Base-by-base conservation (phyloP, 1,140 invertebrate genomes). In the Diprion similis region DNA sequence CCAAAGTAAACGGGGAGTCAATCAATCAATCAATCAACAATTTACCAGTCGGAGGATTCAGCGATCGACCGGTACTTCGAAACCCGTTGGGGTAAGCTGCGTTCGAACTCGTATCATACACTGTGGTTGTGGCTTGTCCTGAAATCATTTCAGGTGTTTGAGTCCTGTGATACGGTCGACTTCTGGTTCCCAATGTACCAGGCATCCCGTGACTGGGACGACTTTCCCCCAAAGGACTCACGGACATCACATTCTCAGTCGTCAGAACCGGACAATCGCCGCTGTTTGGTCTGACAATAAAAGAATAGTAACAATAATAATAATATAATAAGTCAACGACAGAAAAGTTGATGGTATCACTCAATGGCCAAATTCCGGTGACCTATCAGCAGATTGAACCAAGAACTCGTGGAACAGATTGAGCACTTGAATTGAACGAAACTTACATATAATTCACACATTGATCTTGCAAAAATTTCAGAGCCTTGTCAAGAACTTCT, bases 391-490 rank as follows among this genome's bases (percentile, higher is more conserved):
- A 10, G 48, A 51, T 15, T 51, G 48, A 51, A 51, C 15, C 10
- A 51, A 51, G 48, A 51, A 15, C n/a, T 51, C 9, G 51, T 59
- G 51, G n/a, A 6, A 59, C 3, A 8, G n/a, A 6, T 17, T 17
- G n/a, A 17, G 24, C 24, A 59, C 2, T 64, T 46, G 71, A 37
- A 37, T 1, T 17, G 45, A 72, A 8, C 45, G 64, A 37, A 70
- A 85, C 87, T 89, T 83, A 91, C 91, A 90, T 89, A 73, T 90
- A 91, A 78, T 90, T 90, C 51, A 86, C 82, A 78, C 91, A 92
- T 77, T 91, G 90, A 74, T 91, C 90, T 74, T 90, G 88, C 0
- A 91, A 81, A 75, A 92, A 91, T 73, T 86, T 90, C 17, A 92
- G 80, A 2, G 90, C 90, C 77, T 91, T 91, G 73, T 91, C 90